A percentile compares a stretch with the other conserved stretches of the same genome.
Evolutionary conservation across 2,888 invertebrate genomes (phyloP).

Genomic region (Lasius fuliginosus): DNA sequence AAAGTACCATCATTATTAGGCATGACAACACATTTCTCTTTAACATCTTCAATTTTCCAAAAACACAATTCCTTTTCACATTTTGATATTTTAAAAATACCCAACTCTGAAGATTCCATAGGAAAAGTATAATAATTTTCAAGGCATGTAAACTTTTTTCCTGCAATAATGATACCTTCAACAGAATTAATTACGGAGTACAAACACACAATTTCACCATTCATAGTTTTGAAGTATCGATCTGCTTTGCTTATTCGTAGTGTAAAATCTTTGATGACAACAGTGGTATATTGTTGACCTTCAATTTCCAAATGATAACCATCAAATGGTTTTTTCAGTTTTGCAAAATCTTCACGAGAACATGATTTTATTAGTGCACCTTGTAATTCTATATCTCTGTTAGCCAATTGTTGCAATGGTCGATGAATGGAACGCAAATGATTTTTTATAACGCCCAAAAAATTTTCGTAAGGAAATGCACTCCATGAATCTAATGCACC

Average conservation of each 20-base stretch:
- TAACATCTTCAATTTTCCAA: neutral
- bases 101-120: neutral
- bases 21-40: constrained; percentile 5
- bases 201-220: neutral
- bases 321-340: neutral
- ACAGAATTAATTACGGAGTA: neutral
- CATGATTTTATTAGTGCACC: neutral
- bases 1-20: neutral
- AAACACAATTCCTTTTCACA: neutral
- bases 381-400: neutral
- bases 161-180: neutral
- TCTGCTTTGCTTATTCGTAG: neutral
- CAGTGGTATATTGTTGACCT: neutral
- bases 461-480: neutral
- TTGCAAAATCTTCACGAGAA: neutral
- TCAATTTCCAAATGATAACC: neutral
- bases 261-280: neutral
- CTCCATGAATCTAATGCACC: neutral
- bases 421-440: neutral
- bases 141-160: neutral
- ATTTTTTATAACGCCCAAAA: constrained; percentile 10
- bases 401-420: constrained; percentile 9
- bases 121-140: neutral
- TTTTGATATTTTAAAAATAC: constrained; percentile 3
- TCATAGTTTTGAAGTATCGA: neutral